Conservation (phyloP, 2,888 invertebrate species). For the Spodoptera exigua region DNA sequence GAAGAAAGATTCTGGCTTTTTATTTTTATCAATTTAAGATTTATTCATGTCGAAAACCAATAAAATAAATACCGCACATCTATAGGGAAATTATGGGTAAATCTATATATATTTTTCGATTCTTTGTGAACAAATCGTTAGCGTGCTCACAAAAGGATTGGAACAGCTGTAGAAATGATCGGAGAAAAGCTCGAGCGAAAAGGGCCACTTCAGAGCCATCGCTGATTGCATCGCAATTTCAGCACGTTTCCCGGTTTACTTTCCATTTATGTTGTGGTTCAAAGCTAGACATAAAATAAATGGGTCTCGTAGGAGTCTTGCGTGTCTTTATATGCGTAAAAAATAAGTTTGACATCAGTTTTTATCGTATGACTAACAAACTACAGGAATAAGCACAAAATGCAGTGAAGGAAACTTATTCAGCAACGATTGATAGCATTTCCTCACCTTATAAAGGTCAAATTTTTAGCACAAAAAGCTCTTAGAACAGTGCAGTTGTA, state of each 20-base stretch:
- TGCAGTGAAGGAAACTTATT: no score
- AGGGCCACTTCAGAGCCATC: constrained; percentile 11
- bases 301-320: no score
- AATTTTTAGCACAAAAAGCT: constrained; percentile 15
- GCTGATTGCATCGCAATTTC: constrained; percentile 2
- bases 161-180: constrained; percentile 11
- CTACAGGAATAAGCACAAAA: no score
- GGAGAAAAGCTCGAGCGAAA: constrained; percentile 17
- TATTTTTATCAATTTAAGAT: background rate
- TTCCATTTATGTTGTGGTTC: no score
- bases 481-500: constrained; percentile 9
- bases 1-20: background rate
- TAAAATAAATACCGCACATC: no score
- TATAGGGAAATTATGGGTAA: background rate
- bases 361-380: no score
- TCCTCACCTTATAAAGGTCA: constrained; percentile 7
- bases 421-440: background rate
- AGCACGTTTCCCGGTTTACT: no score
- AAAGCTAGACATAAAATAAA: no score
- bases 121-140: constrained; percentile 14
- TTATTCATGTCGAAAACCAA: no score
- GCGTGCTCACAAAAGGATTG: constrained; percentile 10
- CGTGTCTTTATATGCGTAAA: no score
- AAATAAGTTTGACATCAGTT: no score
- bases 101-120: background rate